Base-by-base conservation (phyloP, 2,797 vertebrate species). In the Melanotaenia trifasciata region DNA sequence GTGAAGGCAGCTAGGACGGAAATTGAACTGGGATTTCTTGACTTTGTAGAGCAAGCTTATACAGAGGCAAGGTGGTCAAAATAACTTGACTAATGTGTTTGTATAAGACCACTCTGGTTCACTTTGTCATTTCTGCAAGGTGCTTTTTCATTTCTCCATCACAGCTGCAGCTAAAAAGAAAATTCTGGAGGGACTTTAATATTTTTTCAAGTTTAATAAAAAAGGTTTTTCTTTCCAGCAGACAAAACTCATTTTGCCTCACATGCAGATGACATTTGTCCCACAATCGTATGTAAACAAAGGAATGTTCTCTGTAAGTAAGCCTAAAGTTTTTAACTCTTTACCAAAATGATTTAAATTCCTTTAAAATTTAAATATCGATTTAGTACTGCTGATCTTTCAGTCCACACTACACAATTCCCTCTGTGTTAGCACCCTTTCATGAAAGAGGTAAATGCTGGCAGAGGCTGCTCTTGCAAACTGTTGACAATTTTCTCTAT, bases 21-120 rank as follows among this genome's bases (percentile, higher is more conserved):
- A 91, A 94, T 84, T 88, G 78, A 88, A 87, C 76, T 74, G 84
- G 78, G 88, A 88, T 87, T 87, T 91, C 75, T 84, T 62, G 58
- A 57, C 83, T 72, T 82, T 80, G 65, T 61, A 64, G 45, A 77
- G 78, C 60, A 70, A 83, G 74, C 58, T 59, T 47, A 74, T 74
- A 74, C 68, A 62, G 65, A 71, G 72, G 57, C 24, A 1, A 79
- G 66, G 50, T 79, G 79, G 74, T 86, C 85, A 85, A 73, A 86
- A 89, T 80, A 91, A 89, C 74, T 76, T 87, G 85, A 94, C 81
- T 87, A 89, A 93, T 93, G 82, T 89, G 84, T 92, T 93, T 90
- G 68, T 84, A 43, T 79, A 84, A 87, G 72, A 74, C 47, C 69
- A 66, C 78, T 83, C 57, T 59, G 83, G 65, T 79, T 83, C 74